Evolutionary conservation across 2,888 invertebrate genomes (phyloP), one percentile per base, ranked within the genome.

Genomic region (Atrina japonica): DNA sequence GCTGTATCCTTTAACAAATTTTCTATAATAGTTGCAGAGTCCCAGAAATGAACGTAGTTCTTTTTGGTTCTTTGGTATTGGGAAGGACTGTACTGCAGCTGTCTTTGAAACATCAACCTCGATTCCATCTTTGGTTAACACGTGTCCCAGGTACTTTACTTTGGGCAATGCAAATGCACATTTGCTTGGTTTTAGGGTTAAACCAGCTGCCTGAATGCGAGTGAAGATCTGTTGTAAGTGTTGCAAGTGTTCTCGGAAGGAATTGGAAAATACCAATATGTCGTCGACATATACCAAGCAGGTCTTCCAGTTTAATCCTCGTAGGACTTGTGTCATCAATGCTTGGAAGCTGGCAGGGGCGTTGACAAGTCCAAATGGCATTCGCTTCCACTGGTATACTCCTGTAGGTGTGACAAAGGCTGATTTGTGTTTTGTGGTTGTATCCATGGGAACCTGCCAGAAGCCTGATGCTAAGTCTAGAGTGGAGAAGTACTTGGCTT

Each of bases 1-100:
- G 14, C 67, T 58, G 66, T 47, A 77, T 25, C 53, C 58, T 29
- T 49, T 29, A 6, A 68, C 59, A 43, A 76, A 74, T 52, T 60
- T 61, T 25, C 76, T 56, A 27, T 76, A 74, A 35, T 74, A 71
- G 29, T 71, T 63, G 23, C 64, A n/a, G n/a, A n/a, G n/a, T n/a
- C n/a, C n/a, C n/a, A n/a, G n/a, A n/a, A n/a, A n/a, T n/a, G n/a
- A n/a, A n/a, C n/a, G n/a, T n/a, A n/a, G n/a, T n/a, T n/a, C n/a
- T n/a, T n/a, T n/a, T n/a, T n/a, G n/a, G n/a, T n/a, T n/a, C n/a
- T n/a, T n/a, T n/a, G n/a, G n/a, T n/a, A n/a, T n/a, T n/a, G n/a
- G n/a, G n/a, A n/a, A n/a, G n/a, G n/a, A n/a, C n/a, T n/a, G n/a
- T n/a, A n/a, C n/a, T n/a, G n/a, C n/a, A n/a, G n/a, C n/a, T n/a